phyloP scores from a whole-genome alignment of 2,888 invertebrate genomes.

The Venusia cambrica region DNA sequence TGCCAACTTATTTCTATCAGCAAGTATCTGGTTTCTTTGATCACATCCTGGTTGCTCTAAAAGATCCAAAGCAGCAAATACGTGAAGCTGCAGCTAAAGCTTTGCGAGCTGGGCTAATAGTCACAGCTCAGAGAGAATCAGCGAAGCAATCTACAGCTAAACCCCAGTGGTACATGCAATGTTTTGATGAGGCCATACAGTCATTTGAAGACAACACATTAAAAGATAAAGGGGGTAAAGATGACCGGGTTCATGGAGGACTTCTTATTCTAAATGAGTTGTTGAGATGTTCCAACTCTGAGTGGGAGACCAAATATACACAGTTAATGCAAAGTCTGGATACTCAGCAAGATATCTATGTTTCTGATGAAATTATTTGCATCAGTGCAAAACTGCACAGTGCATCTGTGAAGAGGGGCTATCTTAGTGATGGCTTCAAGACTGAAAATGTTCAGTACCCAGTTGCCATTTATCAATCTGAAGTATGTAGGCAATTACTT shows the following conservation, averaged over 20 bases:
- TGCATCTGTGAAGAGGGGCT: conserved; percentile 78
- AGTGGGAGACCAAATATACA: conserved; percentile 91
- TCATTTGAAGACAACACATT: conserved; percentile 86
- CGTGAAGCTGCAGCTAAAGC: conserved; percentile 97
- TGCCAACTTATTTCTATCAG: conserved; percentile 98
- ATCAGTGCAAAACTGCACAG: conserved; percentile 82
- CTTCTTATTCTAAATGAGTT: conserved; percentile 96
- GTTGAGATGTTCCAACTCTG: conserved; percentile 92
- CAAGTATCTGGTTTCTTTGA: conserved; percentile 97
- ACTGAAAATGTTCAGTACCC: conserved; percentile 77
- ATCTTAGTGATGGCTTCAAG: conserved; percentile 70
- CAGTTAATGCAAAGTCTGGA: conserved; percentile 83
- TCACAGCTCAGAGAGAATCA: conserved; percentile 97
- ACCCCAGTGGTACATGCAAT: conserved; percentile 95
- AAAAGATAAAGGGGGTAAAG: conserved; percentile 90
- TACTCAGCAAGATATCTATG: conserved; percentile 66
- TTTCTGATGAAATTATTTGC: conserved; percentile 79
- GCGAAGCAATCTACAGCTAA: conserved; percentile 94
- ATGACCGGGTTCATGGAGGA: conserved; percentile 96
- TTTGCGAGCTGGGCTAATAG: conserved; percentile 95
- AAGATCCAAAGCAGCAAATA: conserved; percentile 94
- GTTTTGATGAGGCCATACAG: conserved; percentile 93
- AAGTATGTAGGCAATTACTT: conserved; percentile 91
- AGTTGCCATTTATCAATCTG: conserved; percentile 89
- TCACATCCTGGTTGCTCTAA: conserved; percentile 93